Conservation (phyloP, 2,888 invertebrate species). For the Pammene aurita region DNA sequence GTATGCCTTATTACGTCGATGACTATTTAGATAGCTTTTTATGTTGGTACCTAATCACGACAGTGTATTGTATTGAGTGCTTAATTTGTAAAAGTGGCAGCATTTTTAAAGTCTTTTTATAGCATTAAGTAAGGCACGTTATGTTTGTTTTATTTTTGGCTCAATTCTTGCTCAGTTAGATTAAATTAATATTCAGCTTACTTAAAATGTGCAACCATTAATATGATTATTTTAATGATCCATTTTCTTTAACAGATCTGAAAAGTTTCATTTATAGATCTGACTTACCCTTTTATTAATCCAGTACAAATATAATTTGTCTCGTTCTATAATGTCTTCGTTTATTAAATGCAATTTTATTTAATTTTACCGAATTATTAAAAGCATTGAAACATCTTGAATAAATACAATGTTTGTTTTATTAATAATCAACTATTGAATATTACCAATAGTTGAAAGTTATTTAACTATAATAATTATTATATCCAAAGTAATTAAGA, state of each 20-base stretch:
- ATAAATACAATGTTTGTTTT: slow-evolving; percentile 24
- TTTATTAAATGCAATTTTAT: slow-evolving; percentile 24
- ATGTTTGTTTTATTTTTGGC: slow-evolving; percentile 1
- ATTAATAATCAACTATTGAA: slow-evolving; percentile 2
- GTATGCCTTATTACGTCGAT: too few species aligned
- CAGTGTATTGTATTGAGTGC: too few species aligned
- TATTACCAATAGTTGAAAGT: slow-evolving; percentile 8
- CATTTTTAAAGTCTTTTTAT: slow-evolving; percentile 5
- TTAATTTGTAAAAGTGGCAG: background rate
- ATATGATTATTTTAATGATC: background rate
- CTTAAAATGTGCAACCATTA: background rate
- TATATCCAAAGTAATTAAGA: slow-evolving; percentile 43
- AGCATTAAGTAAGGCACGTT: slow-evolving; percentile 7
- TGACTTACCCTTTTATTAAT: background rate
- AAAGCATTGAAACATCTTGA: slow-evolving; percentile 19
- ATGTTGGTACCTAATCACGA: too few species aligned
- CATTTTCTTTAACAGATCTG: background rate
- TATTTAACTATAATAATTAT: slow-evolving; percentile 14
- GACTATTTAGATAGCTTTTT: too few species aligned
- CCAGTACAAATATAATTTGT: background rate
- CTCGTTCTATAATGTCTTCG: slow-evolving; percentile 6
- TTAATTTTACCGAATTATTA: slow-evolving; percentile 9
- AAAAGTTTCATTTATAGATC: too few species aligned
- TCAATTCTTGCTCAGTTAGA: slow-evolving; percentile 1
- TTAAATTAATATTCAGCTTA: too few species aligned